A percentile compares a stretch with the other conserved stretches of the same genome.
These are phyloP conservation scores for Plectrocnemia conspersa DNA, from an alignment of 1,140 invertebrate species.

Conservation along the genomic window DNA sequence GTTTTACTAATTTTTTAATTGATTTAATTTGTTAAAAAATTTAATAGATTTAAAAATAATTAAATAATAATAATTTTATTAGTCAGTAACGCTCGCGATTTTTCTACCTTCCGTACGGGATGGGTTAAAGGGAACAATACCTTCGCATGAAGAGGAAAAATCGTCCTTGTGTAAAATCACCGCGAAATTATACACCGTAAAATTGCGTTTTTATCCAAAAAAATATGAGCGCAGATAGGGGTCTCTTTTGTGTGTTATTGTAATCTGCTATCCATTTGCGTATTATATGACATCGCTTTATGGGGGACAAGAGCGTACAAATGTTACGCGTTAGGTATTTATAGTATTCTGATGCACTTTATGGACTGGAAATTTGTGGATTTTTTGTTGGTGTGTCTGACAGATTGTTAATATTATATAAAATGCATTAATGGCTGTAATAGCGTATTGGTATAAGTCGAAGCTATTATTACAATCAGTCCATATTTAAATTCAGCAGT, in stretches of 20 bases:
- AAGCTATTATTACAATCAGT: too few species aligned
- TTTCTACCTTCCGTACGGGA: neutral
- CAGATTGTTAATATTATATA: too few species aligned
- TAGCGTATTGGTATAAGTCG: too few species aligned
- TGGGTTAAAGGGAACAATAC: neutral
- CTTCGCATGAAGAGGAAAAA: neutral
- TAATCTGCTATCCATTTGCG: neutral
- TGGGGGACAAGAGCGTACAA: neutral
- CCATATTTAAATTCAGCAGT: too few species aligned
- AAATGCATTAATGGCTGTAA: too few species aligned
- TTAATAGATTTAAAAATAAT: too few species aligned
- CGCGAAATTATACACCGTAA: slow-evolving; percentile 27
- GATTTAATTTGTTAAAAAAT: too few species aligned
- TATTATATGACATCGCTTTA: slow-evolving; percentile 8
- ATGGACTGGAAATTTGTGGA: slow-evolving; percentile 29
- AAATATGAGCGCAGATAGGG: neutral
- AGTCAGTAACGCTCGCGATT: too few species aligned
- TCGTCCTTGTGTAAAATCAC: slow-evolving; percentile 22
- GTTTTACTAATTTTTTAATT: too few species aligned
- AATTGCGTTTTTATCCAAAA: slow-evolving; percentile 19
- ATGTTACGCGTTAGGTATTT: too few species aligned
- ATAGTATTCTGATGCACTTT: slow-evolving; percentile 30
- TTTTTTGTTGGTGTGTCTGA: too few species aligned
- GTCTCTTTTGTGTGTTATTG: neutral
- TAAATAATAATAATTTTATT: too few species aligned